phyloP scores from a whole-genome alignment of 2,888 invertebrate genomes.

The Norana najaformis region DNA sequence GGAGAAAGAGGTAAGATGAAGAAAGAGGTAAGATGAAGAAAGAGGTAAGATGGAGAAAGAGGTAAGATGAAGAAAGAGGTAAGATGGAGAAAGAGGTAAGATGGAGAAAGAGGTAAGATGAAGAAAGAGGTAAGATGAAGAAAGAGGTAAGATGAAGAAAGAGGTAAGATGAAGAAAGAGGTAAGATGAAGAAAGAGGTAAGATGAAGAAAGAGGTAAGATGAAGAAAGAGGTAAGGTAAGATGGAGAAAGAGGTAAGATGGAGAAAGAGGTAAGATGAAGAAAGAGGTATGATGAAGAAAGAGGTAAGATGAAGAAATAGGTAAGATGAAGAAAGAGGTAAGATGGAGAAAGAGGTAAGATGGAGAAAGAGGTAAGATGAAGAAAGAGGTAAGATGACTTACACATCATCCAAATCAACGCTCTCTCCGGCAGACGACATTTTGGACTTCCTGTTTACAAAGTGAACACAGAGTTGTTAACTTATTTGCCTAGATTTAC shows the following conservation, averaged over 20 bases:
- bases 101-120: not conserved
- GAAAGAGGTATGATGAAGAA: not conserved
- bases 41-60: no score
- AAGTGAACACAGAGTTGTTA: not conserved
- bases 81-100: not conserved
- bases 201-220: not conserved
- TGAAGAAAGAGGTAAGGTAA: not conserved
- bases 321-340: not conserved
- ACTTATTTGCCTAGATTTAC: not conserved
- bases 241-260: not conserved
- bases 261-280: not conserved
- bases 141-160: no score
- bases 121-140: not conserved
- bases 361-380: no score
- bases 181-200: not conserved
- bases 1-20: not conserved
- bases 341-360: not conserved
- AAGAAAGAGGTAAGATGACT: not conserved
- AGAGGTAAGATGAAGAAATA: not conserved
- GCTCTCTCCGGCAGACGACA: constrained; percentile 29
- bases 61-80: not conserved
- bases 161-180: not conserved
- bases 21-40: not conserved
- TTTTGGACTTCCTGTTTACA: constrained; percentile 26
- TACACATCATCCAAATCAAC: constrained; percentile 29